phyloP scores from a whole-genome alignment of 2,888 invertebrate species.

The Mythimna lalbum region DNA sequence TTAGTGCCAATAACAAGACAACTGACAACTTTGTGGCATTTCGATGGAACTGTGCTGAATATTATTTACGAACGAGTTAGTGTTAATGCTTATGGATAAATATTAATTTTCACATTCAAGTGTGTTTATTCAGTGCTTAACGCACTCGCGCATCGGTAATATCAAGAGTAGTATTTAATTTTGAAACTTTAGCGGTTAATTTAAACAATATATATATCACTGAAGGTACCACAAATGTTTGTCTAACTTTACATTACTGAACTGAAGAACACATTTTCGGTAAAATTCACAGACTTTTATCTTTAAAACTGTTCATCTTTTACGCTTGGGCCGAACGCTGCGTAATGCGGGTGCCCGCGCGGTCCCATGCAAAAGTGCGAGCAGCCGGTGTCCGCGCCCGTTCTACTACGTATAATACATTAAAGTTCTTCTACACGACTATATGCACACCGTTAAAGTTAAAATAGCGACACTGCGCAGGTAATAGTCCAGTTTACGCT shows the following conservation, averaged over 20 bases:
- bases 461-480: too few relatives aligned
- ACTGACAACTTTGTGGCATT: conserved; percentile 53
- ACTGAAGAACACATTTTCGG: conserved; percentile 52
- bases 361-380: too few relatives aligned
- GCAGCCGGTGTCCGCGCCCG: too few relatives aligned
- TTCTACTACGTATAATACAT: too few relatives aligned
- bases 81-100: neutral
- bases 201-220: neutral
- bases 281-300: conserved; percentile 40
- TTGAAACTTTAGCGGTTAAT: neutral
- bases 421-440: too few relatives aligned
- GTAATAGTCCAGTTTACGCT: too few relatives aligned
- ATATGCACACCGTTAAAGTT: too few relatives aligned
- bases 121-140: too few relatives aligned
- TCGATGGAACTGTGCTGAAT: conserved; percentile 38
- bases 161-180: neutral
- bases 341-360: too few relatives aligned
- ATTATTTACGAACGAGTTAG: neutral
- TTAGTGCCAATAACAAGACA: conserved; percentile 56
- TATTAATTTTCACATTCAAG: too few relatives aligned
- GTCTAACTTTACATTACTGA: conserved; percentile 26
- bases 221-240: conserved; percentile 15
- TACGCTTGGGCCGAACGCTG: too few relatives aligned
- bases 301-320: conserved; percentile 42
- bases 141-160: too few relatives aligned